A percentile compares a stretch with the other conserved stretches of the same genome.
Evolutionary conservation across 2,797 vertebrate genomes (phyloP).

Genomic region (Malurus splendens): DNA sequence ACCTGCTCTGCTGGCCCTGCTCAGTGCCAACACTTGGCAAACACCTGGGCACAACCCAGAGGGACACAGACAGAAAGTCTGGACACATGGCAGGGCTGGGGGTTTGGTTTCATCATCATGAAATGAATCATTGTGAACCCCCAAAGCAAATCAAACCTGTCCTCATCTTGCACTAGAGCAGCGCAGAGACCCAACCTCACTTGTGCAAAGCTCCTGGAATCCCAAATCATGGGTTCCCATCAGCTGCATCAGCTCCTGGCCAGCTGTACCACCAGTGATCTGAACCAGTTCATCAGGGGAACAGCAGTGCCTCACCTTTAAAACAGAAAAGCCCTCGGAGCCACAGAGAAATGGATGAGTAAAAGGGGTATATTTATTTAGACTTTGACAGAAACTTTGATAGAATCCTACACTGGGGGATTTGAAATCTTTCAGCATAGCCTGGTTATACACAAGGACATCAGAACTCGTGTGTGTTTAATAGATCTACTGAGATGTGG

Average conservation of each 20-base stretch:
- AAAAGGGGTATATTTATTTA: neutral
- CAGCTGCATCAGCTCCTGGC: neutral
- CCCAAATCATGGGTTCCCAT: neutral
- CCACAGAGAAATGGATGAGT: neutral
- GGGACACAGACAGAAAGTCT: neutral
- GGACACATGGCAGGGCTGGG: neutral
- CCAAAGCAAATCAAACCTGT: neutral
- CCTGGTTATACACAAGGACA: slow-evolving; percentile 2
- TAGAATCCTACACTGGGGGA: neutral
- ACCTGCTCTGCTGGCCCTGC: neutral
- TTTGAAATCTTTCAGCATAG: neutral
- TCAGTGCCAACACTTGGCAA: neutral
- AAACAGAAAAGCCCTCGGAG: neutral
- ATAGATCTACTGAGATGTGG: slow-evolving; percentile 8
- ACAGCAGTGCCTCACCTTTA: neutral
- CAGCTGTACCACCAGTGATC: neutral
- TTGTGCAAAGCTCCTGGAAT: neutral
- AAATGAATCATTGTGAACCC: neutral
- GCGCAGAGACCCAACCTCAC: neutral
- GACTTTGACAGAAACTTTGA: neutral
- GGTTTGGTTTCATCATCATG: neutral
- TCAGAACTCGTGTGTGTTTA: neutral
- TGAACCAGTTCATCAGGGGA: accelerated
- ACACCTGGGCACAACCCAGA: neutral
- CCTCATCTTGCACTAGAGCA: neutral